Conservation (phyloP, 2,113 vertebrate species). For the Melanostigma gelatinosum region DNA sequence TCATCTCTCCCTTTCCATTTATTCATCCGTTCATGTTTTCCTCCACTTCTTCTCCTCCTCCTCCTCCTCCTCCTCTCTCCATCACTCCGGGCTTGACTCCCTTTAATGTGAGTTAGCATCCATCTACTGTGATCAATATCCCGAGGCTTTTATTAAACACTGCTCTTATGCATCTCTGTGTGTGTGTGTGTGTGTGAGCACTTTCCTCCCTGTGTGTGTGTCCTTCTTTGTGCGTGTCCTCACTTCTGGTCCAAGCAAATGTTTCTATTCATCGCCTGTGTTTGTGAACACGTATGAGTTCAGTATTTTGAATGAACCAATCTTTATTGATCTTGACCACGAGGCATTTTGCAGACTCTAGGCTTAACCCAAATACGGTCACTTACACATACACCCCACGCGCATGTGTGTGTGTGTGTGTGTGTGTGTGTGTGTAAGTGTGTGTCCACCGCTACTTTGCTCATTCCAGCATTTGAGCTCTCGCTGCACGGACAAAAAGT, state of each 20-base stretch:
- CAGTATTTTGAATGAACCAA: conserved; percentile 43
- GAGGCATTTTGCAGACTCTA: conserved; percentile 42
- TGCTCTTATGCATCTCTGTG: conserved; percentile 36
- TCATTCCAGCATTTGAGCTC: conserved; percentile 41
- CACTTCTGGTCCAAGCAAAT: conserved; percentile 36
- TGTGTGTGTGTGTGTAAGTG: neutral
- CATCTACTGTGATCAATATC: conserved; percentile 73
- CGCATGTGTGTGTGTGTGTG: neutral
- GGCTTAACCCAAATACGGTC: conserved; percentile 28
- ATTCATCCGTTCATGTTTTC: conserved; percentile 39
- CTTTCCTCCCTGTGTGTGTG: neutral
- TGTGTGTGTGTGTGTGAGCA: conserved; percentile 1
- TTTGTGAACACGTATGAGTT: conserved; percentile 12
- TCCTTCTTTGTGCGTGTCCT: conserved; percentile 6
- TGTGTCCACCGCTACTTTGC: conserved; percentile 25
- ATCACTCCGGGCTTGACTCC: conserved; percentile 35
- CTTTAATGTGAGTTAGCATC: conserved; percentile 71
- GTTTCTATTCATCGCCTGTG: conserved; percentile 36
- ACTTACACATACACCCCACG: neutral
- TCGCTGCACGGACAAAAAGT: conserved; percentile 84
- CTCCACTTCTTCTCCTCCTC: conserved; percentile 14
- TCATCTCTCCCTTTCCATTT: conserved; percentile 38
- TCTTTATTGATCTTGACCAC: conserved; percentile 56
- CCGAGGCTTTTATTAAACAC: conserved; percentile 69
- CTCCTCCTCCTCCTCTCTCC: conserved; percentile 15